phyloP scores from a whole-genome alignment of 1,140 invertebrate genomes.

The Ericerus pela region DNA sequence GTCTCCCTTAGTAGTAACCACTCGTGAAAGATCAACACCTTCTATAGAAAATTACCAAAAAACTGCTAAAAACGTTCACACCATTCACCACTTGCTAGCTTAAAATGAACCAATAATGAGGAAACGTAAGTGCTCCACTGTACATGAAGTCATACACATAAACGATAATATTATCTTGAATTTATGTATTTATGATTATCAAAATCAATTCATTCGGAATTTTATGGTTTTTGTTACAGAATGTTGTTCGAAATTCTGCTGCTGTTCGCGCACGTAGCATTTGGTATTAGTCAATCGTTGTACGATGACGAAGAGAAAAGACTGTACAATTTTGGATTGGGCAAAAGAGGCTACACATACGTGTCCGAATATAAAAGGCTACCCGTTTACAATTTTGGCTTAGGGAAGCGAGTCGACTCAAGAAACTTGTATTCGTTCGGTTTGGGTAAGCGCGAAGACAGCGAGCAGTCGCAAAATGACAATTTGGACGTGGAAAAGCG shows the following conservation, averaged over 20 bases:
- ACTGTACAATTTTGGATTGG: constrained; percentile 28
- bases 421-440: constrained; percentile 32
- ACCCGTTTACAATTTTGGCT: constrained; percentile 47
- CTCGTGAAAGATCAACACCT: too few relatives aligned
- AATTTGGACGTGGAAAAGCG: constrained; percentile 41
- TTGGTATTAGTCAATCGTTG: background rate
- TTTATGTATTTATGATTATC: too few relatives aligned
- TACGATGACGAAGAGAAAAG: constrained; percentile 15
- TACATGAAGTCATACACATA: too few relatives aligned
- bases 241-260: background rate
- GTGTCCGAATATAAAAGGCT: constrained; percentile 47
- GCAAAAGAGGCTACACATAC: constrained; percentile 44
- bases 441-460: constrained; percentile 31
- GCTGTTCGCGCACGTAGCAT: background rate
- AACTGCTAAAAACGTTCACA: too few relatives aligned
- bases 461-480: constrained; percentile 16
- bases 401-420: constrained; percentile 36
- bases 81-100: too few relatives aligned
- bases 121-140: too few relatives aligned
- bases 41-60: too few relatives aligned
- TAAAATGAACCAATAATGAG: too few relatives aligned
- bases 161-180: too few relatives aligned
- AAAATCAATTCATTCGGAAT: too few relatives aligned
- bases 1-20: too few relatives aligned
- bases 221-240: too few relatives aligned